Conservation (phyloP, 2,113 vertebrate genomes). For the Apteryx mantelli region DNA sequence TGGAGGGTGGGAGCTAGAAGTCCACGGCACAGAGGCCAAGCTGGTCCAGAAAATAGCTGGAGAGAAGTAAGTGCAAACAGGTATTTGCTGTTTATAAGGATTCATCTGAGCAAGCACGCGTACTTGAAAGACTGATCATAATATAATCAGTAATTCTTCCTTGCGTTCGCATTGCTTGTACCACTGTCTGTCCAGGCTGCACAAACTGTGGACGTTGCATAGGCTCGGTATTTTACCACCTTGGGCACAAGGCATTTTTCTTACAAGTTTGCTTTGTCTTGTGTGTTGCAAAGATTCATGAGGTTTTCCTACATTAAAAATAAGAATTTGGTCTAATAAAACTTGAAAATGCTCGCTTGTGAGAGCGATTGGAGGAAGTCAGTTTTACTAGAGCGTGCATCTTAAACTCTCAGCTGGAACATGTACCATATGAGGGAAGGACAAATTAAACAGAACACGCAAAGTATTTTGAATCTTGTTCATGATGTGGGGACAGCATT, state of each 20-base stretch:
- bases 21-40: slow-evolving; percentile 91
- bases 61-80: slow-evolving; percentile 84
- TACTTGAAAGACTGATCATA: fast-evolving
- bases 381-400: fast-evolving
- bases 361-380: neutral
- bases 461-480: neutral
- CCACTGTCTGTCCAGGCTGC: fast-evolving
- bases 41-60: slow-evolving; percentile 82
- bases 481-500: fast-evolving
- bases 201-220: fast-evolving
- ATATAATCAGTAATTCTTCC: neutral
- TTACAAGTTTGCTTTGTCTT: fast-evolving
- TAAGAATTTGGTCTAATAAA: neutral
- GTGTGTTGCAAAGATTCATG: fast-evolving
- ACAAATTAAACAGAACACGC: neutral
- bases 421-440: too few species aligned
- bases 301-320: neutral
- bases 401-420: neutral
- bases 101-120: neutral
- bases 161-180: fast-evolving
- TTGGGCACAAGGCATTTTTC: fast-evolving
- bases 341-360: fast-evolving
- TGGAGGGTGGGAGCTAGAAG: slow-evolving; percentile 91
- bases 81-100: neutral
- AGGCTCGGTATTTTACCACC: fast-evolving